Conservation (phyloP, 2,113 vertebrate species). For the Nerophis lumbriciformis region DNA sequence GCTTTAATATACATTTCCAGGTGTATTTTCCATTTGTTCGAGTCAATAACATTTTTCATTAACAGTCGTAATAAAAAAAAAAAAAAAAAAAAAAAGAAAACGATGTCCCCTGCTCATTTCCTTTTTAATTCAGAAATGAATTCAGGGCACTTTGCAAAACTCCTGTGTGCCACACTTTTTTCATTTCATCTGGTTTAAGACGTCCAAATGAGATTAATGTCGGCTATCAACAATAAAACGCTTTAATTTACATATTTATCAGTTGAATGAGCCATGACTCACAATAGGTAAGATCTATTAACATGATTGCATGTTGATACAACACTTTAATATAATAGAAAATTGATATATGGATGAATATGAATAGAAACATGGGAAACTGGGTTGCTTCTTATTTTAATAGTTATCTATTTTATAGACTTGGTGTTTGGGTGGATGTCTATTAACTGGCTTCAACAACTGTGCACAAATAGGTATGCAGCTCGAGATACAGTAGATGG, state of each 20-base stretch:
- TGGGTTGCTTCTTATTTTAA: constrained; percentile 16
- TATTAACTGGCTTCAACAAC: constrained; percentile 39
- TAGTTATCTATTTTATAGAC: constrained; percentile 35
- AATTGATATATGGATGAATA: constrained; percentile 43
- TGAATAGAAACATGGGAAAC: constrained; percentile 22
- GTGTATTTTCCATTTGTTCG: constrained; percentile 78
- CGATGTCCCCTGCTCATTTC: constrained; percentile 68
- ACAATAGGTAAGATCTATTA: constrained; percentile 72
- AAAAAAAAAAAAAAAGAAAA: constrained; percentile 48
- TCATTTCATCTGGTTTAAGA: constrained; percentile 72
- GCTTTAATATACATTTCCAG: constrained; percentile 76
- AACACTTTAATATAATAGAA: constrained; percentile 61
- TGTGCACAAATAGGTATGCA: constrained; percentile 14
- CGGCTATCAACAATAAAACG: constrained; percentile 66
- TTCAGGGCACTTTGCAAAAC: constrained; percentile 60
- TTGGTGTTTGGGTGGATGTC: constrained; percentile 19
- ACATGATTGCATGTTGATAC: constrained; percentile 65
- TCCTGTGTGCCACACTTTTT: constrained; percentile 62
- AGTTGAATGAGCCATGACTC: constrained; percentile 68
- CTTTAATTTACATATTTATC: constrained; percentile 78
- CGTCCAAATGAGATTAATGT: constrained; percentile 72
- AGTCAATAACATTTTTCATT: constrained; percentile 81
- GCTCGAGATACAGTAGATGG: background rate
- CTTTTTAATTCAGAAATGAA: constrained; percentile 74
- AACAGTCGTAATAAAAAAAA: constrained; percentile 72